phyloP scores from a whole-genome alignment of 2,888 invertebrate species.

The Drosophila mimetica region DNA sequence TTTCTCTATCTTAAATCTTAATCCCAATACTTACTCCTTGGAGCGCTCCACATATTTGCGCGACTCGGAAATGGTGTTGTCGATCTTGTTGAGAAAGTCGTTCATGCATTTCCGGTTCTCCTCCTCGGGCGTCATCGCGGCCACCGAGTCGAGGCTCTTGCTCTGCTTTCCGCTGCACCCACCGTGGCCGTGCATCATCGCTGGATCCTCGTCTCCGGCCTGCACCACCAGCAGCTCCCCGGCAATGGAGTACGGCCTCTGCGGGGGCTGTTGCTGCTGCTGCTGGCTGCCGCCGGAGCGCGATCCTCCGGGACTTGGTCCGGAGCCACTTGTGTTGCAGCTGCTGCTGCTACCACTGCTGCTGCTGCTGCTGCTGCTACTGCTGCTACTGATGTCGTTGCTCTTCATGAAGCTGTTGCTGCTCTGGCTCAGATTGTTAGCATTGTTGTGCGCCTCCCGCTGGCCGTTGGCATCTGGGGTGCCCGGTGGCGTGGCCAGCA shows the following conservation, averaged over 20 bases:
- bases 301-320: constrained; percentile 33
- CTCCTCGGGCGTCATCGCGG: constrained; percentile 87
- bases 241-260: constrained; percentile 86
- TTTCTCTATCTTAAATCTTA: not conserved
- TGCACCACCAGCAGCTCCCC: constrained; percentile 83
- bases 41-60: constrained; percentile 93
- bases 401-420: constrained; percentile 32
- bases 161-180: constrained; percentile 82
- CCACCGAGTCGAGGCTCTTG: constrained; percentile 85
- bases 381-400: constrained; percentile 21
- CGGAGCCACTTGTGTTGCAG: constrained; percentile 50
- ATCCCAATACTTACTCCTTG: constrained; percentile 90
- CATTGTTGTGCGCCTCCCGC: constrained; percentile 82
- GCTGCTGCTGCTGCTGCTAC: constrained; percentile 40
- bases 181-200: constrained; percentile 65
- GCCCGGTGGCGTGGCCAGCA: constrained; percentile 71
- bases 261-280: constrained; percentile 24
- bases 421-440: constrained; percentile 55
- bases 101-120: constrained; percentile 91
- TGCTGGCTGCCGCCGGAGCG: constrained; percentile 52
- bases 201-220: constrained; percentile 68
- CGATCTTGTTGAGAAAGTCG: constrained; percentile 93
- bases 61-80: constrained; percentile 92
- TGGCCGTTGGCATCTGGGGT: constrained; percentile 75
- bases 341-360: constrained; percentile 47